phyloP scores from a whole-genome alignment of 2,797 vertebrate species.

The Geotrypetes seraphini region DNA sequence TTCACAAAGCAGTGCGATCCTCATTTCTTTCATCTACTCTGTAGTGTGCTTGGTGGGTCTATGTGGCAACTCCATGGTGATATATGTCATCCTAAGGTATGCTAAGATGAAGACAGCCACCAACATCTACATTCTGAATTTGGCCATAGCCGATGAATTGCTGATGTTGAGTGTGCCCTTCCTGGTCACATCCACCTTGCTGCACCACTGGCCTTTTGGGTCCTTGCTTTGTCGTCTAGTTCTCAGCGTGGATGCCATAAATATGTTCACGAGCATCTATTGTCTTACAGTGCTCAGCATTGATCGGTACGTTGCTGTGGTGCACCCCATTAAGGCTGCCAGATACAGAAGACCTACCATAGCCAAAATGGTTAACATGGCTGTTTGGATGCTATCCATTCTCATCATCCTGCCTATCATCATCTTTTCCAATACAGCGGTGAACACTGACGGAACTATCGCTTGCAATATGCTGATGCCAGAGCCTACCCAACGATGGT shows the following conservation, averaged over 20 bases:
- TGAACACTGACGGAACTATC: slow-evolving; percentile 75
- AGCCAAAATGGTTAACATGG: slow-evolving; percentile 78
- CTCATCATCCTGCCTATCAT: slow-evolving; percentile 80
- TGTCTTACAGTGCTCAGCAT: slow-evolving; percentile 81
- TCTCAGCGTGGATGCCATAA: slow-evolving; percentile 81
- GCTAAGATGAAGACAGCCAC: slow-evolving; percentile 88
- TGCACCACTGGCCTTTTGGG: slow-evolving; percentile 83
- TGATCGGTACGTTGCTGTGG: slow-evolving; percentile 80
- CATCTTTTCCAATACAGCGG: slow-evolving; percentile 72
- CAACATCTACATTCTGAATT: slow-evolving; percentile 81
- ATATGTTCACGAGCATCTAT: slow-evolving; percentile 89
- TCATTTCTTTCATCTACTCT: slow-evolving; percentile 84
- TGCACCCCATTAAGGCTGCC: slow-evolving; percentile 82
- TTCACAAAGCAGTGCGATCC: slow-evolving; percentile 73
- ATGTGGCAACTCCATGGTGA: slow-evolving; percentile 84
- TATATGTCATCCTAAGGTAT: slow-evolving; percentile 81
- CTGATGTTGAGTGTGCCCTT: slow-evolving; percentile 88
- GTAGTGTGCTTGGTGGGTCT: slow-evolving; percentile 81
- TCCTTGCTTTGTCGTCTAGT: slow-evolving; percentile 77
- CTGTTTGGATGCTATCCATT: slow-evolving; percentile 77
- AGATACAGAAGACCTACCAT: slow-evolving; percentile 78
- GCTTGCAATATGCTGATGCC: slow-evolving; percentile 88
- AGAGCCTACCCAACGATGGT: slow-evolving; percentile 70
- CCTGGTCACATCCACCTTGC: slow-evolving; percentile 74
- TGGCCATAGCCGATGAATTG: slow-evolving; percentile 80